These are phyloP conservation scores for Melanchra persicariae DNA, from an alignment of 2,888 invertebrate species.

Conservation along the genomic window DNA sequence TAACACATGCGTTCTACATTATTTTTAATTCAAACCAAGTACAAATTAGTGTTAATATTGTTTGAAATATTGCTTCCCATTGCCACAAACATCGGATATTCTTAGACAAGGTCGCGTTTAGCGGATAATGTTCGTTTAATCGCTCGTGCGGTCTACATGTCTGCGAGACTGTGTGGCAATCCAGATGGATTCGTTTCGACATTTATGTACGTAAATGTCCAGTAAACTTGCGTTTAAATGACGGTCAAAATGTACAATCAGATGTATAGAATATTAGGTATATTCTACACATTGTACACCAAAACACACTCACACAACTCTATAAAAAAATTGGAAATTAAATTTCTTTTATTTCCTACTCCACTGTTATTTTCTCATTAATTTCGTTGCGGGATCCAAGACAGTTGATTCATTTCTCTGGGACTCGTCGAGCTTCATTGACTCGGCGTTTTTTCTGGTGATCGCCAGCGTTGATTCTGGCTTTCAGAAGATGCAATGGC, in stretches of 20 bases:
- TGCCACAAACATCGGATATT: constrained; percentile 41
- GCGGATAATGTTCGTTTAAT: constrained; percentile 48
- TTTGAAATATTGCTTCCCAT: constrained; percentile 32
- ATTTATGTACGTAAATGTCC: background rate
- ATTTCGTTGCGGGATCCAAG: too few relatives aligned
- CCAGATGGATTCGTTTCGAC: constrained; percentile 28
- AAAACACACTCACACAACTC: too few relatives aligned
- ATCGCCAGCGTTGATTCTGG: too few relatives aligned
- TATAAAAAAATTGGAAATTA: too few relatives aligned
- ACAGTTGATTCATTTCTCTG: too few relatives aligned
- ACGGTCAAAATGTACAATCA: background rate
- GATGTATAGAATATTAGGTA: background rate
- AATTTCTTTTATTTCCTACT: too few relatives aligned
- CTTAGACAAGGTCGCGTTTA: constrained; percentile 42
- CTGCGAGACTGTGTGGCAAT: constrained; percentile 37
- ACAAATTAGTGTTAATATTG: background rate
- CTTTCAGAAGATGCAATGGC: too few relatives aligned
- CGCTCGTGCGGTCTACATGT: constrained; percentile 21
- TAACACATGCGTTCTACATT: too few relatives aligned
- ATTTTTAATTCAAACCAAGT: background rate
- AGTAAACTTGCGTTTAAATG: background rate
- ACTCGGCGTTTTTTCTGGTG: too few relatives aligned
- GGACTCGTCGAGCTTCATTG: too few relatives aligned
- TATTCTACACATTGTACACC: too few relatives aligned
- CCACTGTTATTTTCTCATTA: too few relatives aligned